Conservation (phyloP, 1,140 invertebrate genomes). For the Danaus melanippus region DNA sequence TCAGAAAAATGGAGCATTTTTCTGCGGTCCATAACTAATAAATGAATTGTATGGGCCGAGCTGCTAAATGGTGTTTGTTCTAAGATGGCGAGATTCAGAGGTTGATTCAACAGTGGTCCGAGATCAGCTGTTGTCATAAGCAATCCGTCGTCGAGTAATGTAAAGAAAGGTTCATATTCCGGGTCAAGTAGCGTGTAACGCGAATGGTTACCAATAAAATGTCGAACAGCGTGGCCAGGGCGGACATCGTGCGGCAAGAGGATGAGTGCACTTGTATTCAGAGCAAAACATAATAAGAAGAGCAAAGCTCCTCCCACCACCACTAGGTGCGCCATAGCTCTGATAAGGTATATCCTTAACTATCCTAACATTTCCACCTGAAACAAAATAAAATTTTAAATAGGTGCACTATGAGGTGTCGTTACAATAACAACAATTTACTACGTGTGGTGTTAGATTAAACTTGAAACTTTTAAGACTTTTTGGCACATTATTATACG, state of each 20-base stretch:
- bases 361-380: conserved; percentile 59
- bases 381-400: conserved; percentile 21
- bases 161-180: conserved; percentile 86
- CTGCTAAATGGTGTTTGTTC: conserved; percentile 86
- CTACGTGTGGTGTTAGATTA: no score
- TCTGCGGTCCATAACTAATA: conserved; percentile 86
- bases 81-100: conserved; percentile 84
- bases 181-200: conserved; percentile 81
- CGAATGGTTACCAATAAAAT: conserved; percentile 75
- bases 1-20: conserved; percentile 85
- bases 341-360: conserved; percentile 21
- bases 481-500: no score
- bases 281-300: conserved; percentile 42
- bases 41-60: conserved; percentile 83
- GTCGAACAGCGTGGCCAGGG: conserved; percentile 87
- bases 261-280: conserved; percentile 63
- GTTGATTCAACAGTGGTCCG: conserved; percentile 82
- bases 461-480: no score
- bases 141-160: conserved; percentile 88
- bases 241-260: conserved; percentile 87
- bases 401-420: no score
- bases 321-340: conserved; percentile 51
- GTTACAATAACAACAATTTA: no score
- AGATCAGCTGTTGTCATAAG: conserved; percentile 92
- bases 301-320: conserved; percentile 55